Conservation (phyloP, 2,113 vertebrate genomes). For the Alethe castanea region DNA sequence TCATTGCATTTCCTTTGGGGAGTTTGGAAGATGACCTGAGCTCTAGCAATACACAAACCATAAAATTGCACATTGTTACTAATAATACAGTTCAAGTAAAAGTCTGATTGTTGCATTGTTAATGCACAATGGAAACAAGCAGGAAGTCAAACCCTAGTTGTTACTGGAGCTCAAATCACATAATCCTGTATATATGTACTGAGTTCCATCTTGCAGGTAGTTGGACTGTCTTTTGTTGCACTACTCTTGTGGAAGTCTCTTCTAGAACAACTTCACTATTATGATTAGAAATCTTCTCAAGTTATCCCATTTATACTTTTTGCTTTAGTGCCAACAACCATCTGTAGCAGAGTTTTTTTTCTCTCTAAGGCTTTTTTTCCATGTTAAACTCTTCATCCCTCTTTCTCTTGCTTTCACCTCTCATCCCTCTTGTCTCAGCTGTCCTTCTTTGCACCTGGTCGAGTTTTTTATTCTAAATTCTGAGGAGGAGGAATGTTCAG, state of each 20-base stretch:
- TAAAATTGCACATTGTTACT: conserved; percentile 11
- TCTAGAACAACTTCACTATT: neutral
- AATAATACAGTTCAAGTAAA: neutral
- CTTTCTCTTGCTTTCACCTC: neutral
- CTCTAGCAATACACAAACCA: neutral
- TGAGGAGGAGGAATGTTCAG: neutral
- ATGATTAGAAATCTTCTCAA: neutral
- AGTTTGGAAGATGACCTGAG: neutral
- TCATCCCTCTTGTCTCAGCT: neutral
- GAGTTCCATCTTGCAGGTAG: neutral
- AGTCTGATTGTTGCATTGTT: conserved; percentile 39
- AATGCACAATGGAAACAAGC: conserved; percentile 35
- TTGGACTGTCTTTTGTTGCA: neutral
- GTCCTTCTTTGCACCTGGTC: neutral
- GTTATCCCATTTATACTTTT: neutral
- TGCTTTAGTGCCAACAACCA: neutral
- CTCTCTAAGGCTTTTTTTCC: neutral
- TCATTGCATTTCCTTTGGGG: neutral
- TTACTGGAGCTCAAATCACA: neutral
- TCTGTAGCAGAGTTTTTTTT: neutral
- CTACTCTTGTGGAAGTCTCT: neutral
- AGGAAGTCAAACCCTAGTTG: neutral
- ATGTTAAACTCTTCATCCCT: neutral
- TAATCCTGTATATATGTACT: neutral
- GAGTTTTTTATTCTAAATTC: neutral